A percentile compares a stretch with the other conserved stretches of the same genome.
Conservation (phyloP, 2,797 vertebrate species). For the Allobates femoralis region DNA sequence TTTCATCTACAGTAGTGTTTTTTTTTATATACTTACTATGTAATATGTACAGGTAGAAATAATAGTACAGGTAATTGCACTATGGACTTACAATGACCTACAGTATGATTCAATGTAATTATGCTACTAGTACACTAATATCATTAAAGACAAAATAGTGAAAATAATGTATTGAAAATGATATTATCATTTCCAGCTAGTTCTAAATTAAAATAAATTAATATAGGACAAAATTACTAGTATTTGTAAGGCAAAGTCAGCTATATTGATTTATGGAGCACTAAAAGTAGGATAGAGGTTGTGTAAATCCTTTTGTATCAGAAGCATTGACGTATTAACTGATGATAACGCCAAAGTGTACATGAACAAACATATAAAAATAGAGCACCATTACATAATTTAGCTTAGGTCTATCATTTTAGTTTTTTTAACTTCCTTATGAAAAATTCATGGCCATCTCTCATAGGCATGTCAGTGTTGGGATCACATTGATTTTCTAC, state of each 20-base stretch:
- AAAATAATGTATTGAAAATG: not conserved
- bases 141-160: conserved; percentile 25
- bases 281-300: conserved; percentile 11
- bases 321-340: rapidly evolving
- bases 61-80: not conserved
- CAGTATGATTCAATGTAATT: conserved; percentile 20
- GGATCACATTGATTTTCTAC: not conserved
- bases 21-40: not conserved
- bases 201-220: not conserved
- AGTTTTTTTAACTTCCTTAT: not conserved
- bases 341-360: conserved; percentile 57
- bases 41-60: not conserved
- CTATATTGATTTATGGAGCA: conserved; percentile 50
- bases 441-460: not conserved
- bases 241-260: conserved; percentile 3
- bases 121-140: not conserved
- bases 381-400: not conserved
- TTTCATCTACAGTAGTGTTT: not conserved
- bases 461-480: not conserved
- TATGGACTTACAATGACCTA: conserved; percentile 6
- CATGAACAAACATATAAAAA: not conserved
- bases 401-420: not conserved
- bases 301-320: conserved; percentile 37
- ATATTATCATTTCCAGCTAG: rapidly evolving
- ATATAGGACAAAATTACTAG: conserved; percentile 19